phyloP scores from a whole-genome alignment of 2,113 vertebrate species.

The Mesocricetus auratus region DNA sequence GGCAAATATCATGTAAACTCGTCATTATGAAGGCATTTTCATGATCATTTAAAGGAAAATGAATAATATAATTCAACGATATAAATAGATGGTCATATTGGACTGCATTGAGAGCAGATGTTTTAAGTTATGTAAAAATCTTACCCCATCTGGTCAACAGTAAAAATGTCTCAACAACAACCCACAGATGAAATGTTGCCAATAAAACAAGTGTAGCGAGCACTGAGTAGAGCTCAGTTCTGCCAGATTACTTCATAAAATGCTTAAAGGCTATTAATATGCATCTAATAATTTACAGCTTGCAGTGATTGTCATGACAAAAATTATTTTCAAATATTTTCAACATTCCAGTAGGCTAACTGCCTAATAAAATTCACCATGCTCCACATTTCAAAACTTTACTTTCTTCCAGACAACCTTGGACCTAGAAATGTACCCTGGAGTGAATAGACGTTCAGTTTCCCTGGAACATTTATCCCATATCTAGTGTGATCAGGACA shows the following conservation, averaged over 20 bases:
- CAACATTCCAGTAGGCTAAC: constrained; percentile 52
- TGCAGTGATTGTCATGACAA: constrained; percentile 60
- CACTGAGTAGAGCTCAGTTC: constrained; percentile 57
- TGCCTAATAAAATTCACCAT: constrained; percentile 58
- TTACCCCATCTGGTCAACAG: constrained; percentile 77
- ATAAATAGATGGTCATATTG: constrained; percentile 83
- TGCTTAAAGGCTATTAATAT: constrained; percentile 15
- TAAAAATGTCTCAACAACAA: constrained; percentile 79
- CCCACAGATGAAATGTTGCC: constrained; percentile 71
- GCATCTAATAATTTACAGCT: constrained; percentile 16
- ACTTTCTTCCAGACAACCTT: constrained; percentile 71
- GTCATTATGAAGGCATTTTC: constrained; percentile 75
- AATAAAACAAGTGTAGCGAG: constrained; percentile 42
- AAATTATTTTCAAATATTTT: constrained; percentile 60
- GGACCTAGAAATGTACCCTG: constrained; percentile 73
- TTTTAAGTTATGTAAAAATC: constrained; percentile 83
- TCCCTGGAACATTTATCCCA: constrained; percentile 81
- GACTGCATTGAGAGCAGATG: constrained; percentile 80
- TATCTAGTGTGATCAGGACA: constrained; percentile 81
- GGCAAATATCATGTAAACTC: constrained; percentile 70
- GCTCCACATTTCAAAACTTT: constrained; percentile 59
- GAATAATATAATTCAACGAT: constrained; percentile 81
- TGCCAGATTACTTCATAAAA: constrained; percentile 63
- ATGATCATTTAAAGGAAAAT: constrained; percentile 78
- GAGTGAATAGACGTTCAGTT: constrained; percentile 78